A percentile compares a stretch with the other conserved stretches of the same genome.
phyloP scores from a whole-genome alignment of 2,797 vertebrate species.

The Phaenicophaeus curvirostris region DNA sequence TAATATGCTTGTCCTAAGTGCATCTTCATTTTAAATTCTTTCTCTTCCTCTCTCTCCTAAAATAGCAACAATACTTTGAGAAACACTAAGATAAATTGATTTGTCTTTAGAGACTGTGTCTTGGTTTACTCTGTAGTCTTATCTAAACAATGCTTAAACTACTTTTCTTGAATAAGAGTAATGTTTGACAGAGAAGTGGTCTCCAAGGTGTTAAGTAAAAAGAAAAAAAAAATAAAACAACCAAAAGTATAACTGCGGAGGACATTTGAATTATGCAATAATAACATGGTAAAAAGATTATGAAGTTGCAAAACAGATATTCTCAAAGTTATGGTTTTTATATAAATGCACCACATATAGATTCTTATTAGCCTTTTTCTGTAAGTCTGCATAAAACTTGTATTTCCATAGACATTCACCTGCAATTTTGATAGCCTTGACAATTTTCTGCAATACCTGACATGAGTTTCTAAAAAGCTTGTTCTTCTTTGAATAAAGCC shows the following conservation, averaged over 20 bases:
- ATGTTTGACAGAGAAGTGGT: not conserved
- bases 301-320: not conserved
- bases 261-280: not conserved
- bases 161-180: not conserved
- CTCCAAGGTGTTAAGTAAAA: not conserved
- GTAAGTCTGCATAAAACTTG: not conserved
- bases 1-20: not conserved
- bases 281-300: not conserved
- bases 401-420: not conserved
- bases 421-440: not conserved
- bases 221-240: not conserved
- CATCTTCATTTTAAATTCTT: not conserved
- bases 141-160: not conserved
- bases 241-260: rapidly evolving
- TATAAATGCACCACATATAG: rapidly evolving
- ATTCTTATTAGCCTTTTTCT: not conserved
- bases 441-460: not conserved
- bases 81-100: not conserved
- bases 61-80: not conserved
- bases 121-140: not conserved
- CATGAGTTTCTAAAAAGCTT: not conserved
- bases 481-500: not conserved
- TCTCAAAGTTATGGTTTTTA: not conserved
- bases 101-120: not conserved
- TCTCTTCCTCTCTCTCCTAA: not conserved